Evolutionary conservation across 2,797 vertebrate species (phyloP), one percentile per base, ranked within the genome.

Genomic region (Eulemur albifrons): DNA sequence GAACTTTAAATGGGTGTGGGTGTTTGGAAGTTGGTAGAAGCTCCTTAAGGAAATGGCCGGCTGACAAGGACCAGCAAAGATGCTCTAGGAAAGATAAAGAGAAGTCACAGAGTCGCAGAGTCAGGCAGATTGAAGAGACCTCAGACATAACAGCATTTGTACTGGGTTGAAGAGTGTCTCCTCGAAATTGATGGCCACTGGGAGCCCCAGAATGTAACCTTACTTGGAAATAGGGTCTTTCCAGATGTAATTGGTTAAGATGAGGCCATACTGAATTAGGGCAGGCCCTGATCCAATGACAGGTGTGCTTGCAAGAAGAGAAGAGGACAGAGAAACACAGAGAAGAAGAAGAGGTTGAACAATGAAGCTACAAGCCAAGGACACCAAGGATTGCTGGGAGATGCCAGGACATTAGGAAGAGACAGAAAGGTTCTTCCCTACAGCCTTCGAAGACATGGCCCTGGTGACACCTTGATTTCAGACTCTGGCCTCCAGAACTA

Each of bases 311-410:
- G 4, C 11, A 50, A 54, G 86, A 48, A 13, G 48, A 59, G 50
- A 32, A 18, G 27, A n/a, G 52, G 23, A 48, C 61, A 21, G 0
- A 45, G 43, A 63, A 27, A 38, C 45, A 4, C 3, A 27, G 38
- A 11, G 27, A 73, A 30, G 81, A 2, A 12, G 48, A 38, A 2
- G 61, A 45, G 17, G 0, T 1, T 7, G 7, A 54, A 17, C 11
- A 40, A 25, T 0, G 15, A 0, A 27, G 15, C 25, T 12, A 25
- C 0, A 30, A 38, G 17, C 30, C 9, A 2, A 25, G 61, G 45
- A 0, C 23, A 43, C 18, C 0, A 0, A 54, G 43, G 52, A 48
- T 14, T 25, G 7, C 45, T 35, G 69, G 76, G 23, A 10, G 12
- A 32, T 45, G 4, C 52, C 40, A 4, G 76, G 43, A 72, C 11